Percentiles rank a stretch among this genome's conserved stretches.
Evolutionary conservation across 2,113 vertebrate genomes (phyloP).

Genomic region (Puma concolor): DNA sequence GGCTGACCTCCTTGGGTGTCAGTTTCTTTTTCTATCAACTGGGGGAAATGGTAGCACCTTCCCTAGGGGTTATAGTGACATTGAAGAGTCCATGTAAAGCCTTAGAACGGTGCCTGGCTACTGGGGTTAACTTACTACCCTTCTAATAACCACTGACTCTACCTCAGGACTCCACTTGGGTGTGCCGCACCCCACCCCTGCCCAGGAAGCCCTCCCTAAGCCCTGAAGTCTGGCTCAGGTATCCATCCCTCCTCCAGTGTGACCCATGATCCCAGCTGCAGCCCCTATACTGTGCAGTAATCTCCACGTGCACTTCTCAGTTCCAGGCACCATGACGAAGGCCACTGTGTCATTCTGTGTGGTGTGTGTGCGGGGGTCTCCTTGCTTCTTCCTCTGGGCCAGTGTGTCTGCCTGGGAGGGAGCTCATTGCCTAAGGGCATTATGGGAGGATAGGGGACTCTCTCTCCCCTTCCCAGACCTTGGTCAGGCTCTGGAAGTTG

Average conservation of each 20-base stretch:
- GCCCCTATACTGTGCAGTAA: neutral
- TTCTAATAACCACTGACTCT: neutral
- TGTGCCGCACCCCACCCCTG: no score
- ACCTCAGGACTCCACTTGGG: neutral
- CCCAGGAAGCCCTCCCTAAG: neutral
- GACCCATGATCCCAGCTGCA: neutral
- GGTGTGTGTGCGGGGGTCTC: neutral
- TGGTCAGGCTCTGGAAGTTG: neutral
- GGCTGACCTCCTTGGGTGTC: neutral
- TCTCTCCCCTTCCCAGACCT: neutral
- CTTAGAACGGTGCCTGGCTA: neutral
- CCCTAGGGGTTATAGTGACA: neutral
- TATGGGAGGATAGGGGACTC: neutral
- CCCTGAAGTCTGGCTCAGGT: neutral
- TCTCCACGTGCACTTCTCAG: accelerated
- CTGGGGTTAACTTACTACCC: neutral
- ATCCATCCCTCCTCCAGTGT: neutral
- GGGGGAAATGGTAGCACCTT: neutral
- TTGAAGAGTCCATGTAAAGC: neutral
- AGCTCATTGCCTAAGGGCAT: neutral
- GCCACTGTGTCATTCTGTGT: no score
- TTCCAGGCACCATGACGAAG: neutral
- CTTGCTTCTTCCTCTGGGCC: neutral
- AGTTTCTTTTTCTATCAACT: neutral
- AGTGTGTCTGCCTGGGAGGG: neutral